Evolutionary conservation across 2,113 vertebrate species (phyloP).

Genomic region (Anas platyrhynchos): DNA sequence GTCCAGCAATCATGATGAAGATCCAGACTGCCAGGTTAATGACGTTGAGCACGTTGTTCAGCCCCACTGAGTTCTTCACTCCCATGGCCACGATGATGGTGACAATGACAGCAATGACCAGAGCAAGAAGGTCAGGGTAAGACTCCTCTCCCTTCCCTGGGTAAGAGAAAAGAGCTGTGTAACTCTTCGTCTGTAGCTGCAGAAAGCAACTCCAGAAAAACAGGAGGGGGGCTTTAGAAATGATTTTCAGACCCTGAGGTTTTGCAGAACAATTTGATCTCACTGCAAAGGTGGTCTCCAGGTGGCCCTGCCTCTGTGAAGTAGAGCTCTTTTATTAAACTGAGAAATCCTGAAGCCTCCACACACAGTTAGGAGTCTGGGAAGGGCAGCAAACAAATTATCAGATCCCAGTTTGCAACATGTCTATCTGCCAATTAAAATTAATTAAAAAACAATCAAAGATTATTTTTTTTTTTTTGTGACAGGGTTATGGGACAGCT

Average conservation of each 20-base stretch:
- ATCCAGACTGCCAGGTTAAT: slow-evolving; percentile 93
- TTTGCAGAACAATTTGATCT: not conserved
- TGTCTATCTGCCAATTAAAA: not conserved
- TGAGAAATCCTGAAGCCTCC: not conserved
- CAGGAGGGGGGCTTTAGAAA: not conserved
- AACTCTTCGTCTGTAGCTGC: not conserved
- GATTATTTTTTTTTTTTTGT: not conserved
- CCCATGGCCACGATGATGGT: slow-evolving; percentile 89
- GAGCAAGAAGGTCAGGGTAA: slow-evolving; percentile 92
- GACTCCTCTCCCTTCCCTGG: slow-evolving; percentile 96
- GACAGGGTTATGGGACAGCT: not conserved
- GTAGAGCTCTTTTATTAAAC: not conserved
- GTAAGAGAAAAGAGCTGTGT: not conserved
- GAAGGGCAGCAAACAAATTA: not conserved
- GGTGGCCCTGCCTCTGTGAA: not conserved
- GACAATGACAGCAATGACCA: slow-evolving; percentile 90
- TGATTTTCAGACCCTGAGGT: not conserved
- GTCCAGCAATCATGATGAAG: slow-evolving; percentile 93
- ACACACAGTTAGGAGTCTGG: not conserved
- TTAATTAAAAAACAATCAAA: not conserved
- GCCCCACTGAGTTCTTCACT: slow-evolving; percentile 92
- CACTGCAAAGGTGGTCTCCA: not conserved
- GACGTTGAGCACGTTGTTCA: slow-evolving; percentile 94
- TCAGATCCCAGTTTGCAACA: not conserved
- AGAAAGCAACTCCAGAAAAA: not conserved